Evolutionary conservation across 1,140 invertebrate species (phyloP).

Genomic region (Rhyzopertha dominica): DNA sequence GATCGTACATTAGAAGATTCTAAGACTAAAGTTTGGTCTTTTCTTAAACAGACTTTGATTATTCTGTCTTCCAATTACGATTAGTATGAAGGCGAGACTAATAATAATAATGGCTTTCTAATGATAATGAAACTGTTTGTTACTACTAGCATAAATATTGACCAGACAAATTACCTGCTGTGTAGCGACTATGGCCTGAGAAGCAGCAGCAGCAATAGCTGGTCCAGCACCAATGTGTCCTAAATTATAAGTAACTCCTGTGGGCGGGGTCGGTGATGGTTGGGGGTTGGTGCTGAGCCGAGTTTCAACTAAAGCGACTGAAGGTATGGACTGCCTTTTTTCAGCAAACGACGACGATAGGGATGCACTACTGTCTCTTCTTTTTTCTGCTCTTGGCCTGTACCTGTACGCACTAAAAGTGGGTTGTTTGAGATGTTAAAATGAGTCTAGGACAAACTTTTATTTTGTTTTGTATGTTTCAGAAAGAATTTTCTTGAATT

Average conservation of each 20-base stretch:
- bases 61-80: too few relatives aligned
- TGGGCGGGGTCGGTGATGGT: constrained; percentile 17
- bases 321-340: constrained; percentile 43
- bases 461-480: too few relatives aligned
- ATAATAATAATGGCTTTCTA: too few relatives aligned
- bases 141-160: constrained; percentile 8
- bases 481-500: too few relatives aligned
- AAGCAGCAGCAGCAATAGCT: constrained; percentile 90
- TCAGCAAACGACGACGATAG: constrained; percentile 40
- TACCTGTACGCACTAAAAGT: constrained; percentile 3
- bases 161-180: constrained; percentile 64
- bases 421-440: too few relatives aligned
- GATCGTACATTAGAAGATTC: too few relatives aligned
- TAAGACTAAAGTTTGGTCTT: too few relatives aligned
- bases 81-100: too few relatives aligned
- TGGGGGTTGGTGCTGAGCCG: constrained; percentile 18
- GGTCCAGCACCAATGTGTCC: constrained; percentile 71
- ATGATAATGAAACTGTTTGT: too few relatives aligned
- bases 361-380: constrained; percentile 37
- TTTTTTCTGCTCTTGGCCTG: constrained; percentile 37
- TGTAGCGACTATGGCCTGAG: constrained; percentile 93
- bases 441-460: too few relatives aligned
- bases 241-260: constrained; percentile 47
- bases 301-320: constrained; percentile 25
- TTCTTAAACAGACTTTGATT: too few relatives aligned